Evolutionary conservation across 2,888 invertebrate genomes (phyloP).

Genomic region (Zele albiditarsus): DNA sequence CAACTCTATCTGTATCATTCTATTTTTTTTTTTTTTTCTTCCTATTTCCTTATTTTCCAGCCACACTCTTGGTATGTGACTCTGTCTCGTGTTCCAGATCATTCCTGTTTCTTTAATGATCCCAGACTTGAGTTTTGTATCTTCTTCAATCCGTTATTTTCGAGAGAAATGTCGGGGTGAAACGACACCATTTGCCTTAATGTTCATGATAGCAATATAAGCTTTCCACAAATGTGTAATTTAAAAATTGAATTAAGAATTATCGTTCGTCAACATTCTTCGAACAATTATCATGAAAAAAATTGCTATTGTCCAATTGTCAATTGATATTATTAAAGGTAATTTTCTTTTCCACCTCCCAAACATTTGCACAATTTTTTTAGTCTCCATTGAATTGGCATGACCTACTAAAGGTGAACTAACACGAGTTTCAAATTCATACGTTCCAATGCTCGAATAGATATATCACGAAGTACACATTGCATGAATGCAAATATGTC

Average conservation of each 20-base stretch:
- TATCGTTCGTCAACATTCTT: too few relatives aligned
- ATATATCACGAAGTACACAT: neutral
- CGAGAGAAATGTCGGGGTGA: too few relatives aligned
- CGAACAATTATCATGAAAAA: too few relatives aligned
- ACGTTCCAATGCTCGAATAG: neutral
- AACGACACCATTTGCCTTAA: too few relatives aligned
- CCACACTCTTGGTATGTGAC: neutral
- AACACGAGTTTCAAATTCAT: neutral
- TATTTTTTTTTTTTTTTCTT: neutral
- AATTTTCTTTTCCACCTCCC: too few relatives aligned
- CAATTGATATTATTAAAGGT: too few relatives aligned
- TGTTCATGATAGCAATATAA: too few relatives aligned
- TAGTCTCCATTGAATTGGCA: too few relatives aligned
- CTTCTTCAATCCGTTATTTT: neutral
- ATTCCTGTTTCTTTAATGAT: neutral
- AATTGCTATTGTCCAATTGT: too few relatives aligned
- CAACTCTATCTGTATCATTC: neutral
- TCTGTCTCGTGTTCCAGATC: neutral
- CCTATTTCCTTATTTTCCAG: neutral
- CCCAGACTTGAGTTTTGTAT: neutral
- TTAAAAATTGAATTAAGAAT: too few relatives aligned
- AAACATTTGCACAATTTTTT: too few relatives aligned
- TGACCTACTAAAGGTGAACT: neutral
- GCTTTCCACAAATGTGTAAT: too few relatives aligned
- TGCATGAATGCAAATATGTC: conserved; percentile 1